These are phyloP conservation scores for Choristoneura rosaceana DNA, from an alignment of 2,888 invertebrate species.

Conservation along the genomic window DNA sequence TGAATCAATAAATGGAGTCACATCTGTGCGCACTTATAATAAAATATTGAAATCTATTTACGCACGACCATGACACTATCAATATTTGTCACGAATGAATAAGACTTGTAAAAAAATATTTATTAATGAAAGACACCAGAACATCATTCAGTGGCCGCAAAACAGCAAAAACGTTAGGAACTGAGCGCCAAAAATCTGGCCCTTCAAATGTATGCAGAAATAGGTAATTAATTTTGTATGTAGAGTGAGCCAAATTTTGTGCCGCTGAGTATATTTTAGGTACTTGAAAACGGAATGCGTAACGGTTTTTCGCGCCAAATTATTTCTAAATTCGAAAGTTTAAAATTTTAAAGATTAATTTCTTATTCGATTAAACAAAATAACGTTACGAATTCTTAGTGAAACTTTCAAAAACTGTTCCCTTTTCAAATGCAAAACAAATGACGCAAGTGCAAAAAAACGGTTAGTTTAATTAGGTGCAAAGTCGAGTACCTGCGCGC, in stretches of 20 bases:
- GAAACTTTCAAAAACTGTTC: not conserved
- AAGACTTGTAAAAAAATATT: not conserved
- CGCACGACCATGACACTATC: conserved; percentile 7
- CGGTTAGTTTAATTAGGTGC: conserved; percentile 41
- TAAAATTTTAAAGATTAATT: not conserved
- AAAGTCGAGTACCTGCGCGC: conserved; percentile 56
- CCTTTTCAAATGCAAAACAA: not conserved
- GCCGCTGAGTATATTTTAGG: not conserved
- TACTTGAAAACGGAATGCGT: no score
- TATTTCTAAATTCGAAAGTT: no score
- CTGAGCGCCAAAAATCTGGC: no score
- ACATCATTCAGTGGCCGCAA: not conserved
- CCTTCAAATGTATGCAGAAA: no score
- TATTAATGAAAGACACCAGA: not conserved
- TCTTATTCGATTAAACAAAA: not conserved
- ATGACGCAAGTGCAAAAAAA: conserved; percentile 6
- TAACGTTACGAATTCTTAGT: not conserved
- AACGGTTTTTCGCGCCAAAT: no score
- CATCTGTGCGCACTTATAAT: conserved; percentile 38
- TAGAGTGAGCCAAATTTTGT: no score
- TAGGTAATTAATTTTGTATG: no score
- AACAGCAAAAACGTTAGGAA: not conserved
- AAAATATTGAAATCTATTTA: conserved; percentile 20
- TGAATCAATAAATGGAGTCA: conserved; percentile 24
- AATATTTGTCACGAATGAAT: conserved; percentile 16